Percentiles rank a stretch among this genome's conserved stretches.
These are phyloP conservation scores for Ambastaia sidthimunki DNA, from an alignment of 2,797 vertebrate genomes.

Conservation along the genomic window DNA sequence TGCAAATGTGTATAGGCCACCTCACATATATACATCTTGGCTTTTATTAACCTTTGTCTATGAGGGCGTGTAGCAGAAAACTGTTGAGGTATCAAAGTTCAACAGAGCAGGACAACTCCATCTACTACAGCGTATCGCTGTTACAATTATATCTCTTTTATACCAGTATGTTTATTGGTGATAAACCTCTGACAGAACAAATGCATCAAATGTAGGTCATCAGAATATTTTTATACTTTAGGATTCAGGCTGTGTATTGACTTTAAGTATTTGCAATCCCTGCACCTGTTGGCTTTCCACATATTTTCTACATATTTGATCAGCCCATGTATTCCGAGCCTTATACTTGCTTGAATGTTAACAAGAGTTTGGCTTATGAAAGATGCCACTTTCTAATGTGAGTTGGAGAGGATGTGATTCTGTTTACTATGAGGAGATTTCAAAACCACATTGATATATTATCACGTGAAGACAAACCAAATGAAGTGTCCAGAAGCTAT, in stretches of 20 bases:
- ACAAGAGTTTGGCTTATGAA: neutral
- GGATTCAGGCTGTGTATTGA: conserved; percentile 54
- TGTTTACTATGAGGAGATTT: neutral
- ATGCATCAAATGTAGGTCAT: conserved; percentile 52
- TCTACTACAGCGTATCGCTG: neutral
- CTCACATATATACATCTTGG: neutral
- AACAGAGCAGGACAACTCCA: neutral
- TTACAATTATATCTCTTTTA: neutral
- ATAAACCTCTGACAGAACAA: neutral
- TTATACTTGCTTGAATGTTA: too few relatives aligned
- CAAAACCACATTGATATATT: neutral
- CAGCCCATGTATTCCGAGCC: too few relatives aligned
- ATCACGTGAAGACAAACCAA: conserved; percentile 1
- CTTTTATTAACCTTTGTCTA: conserved; percentile 13
- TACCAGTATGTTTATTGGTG: conserved; percentile 12
- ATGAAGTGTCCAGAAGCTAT: neutral
- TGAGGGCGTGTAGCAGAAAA: neutral
- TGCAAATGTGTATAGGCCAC: neutral
- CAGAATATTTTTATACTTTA: conserved; percentile 52
- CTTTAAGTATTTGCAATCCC: conserved; percentile 67
- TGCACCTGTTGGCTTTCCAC: conserved; percentile 61
- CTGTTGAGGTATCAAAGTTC: conserved; percentile 2
- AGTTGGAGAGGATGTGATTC: neutral
- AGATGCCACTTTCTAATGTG: neutral
- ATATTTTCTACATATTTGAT: too few relatives aligned